Evolutionary conservation across 2,888 invertebrate genomes (phyloP), one percentile per base, ranked within the genome.

Genomic region (Drosophila buzzatii): DNA sequence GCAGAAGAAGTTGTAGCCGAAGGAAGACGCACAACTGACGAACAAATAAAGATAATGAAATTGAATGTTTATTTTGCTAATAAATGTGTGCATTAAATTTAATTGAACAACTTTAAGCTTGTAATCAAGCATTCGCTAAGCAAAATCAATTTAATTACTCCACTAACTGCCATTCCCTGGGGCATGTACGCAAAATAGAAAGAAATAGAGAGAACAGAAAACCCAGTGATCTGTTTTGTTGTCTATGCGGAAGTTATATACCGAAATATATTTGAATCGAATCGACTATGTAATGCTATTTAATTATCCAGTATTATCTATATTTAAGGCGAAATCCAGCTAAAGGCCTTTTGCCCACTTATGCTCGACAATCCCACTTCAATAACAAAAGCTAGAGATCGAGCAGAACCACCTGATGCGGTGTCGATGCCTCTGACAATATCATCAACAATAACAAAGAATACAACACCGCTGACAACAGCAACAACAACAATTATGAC

Each of bases 381-480:
- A 73, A 58, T 53, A 62, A 67, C 58, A 76, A 70, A 68, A 68
- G 45, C 5, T 18, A 47, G 37, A 63, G 51, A 60, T 44, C 56
- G 59, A 62, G 65, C 79, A 73, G 72, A 79, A 73, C 71, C 63
- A 82, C 66, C 85, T 87, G 85, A 83, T 49, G 60, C 23, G 57
- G 60, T 64, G 73, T 65, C 69, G 81, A 69, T 79, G 73, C 72
- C 84, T 39, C 82, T 64, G 79, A 84, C 85, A 75, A 84, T 85
- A 82, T 88, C 90, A 88, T 90, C 85, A 85, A 63, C 90, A 76
- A 63, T 89, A 76, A 79, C 76, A 87, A 82, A 81, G 84, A 73
- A 33, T 42, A 59, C 45, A 70, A 31, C 52, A 49, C 64, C 53
- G 41, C 56, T 16, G 49, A 47, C 14, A 68, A 66, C 39, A 58